These are phyloP conservation scores for Periophthalmus modestus DNA, from an alignment of 2,113 vertebrate species.

Conservation along the genomic window DNA sequence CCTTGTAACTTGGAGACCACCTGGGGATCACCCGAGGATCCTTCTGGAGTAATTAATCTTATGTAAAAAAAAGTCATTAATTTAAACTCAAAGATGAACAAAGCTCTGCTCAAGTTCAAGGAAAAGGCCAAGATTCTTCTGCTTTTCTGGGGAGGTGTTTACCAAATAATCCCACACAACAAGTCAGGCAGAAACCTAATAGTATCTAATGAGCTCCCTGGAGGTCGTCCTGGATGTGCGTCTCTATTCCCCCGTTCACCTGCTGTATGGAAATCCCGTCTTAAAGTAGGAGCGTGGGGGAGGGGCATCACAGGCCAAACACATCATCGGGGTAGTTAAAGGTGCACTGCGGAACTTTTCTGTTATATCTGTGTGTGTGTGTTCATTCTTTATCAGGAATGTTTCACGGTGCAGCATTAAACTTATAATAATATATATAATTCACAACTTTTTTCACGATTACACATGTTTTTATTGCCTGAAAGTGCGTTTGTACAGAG, in stretches of 20 bases:
- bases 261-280: conserved; percentile 79
- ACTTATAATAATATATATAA: too few relatives aligned
- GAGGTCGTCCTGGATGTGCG: conserved; percentile 79
- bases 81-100: conserved; percentile 58
- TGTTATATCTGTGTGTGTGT: neutral
- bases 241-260: conserved; percentile 83
- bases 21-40: conserved; percentile 43
- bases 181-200: conserved; percentile 84
- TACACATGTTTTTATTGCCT: too few relatives aligned
- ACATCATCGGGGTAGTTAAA: neutral
- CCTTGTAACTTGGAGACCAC: conserved; percentile 64
- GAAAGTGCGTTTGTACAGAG: too few relatives aligned
- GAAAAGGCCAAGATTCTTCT: conserved; percentile 75
- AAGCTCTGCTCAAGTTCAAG: conserved; percentile 67
- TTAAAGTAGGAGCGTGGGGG: conserved; percentile 51
- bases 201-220: conserved; percentile 83
- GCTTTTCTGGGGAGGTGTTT: conserved; percentile 78
- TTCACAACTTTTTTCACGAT: too few relatives aligned
- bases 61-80: conserved; percentile 35
- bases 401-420: too few relatives aligned
- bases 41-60: conserved; percentile 61
- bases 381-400: neutral
- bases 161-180: conserved; percentile 79
- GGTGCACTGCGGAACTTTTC: neutral
- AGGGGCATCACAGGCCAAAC: conserved; percentile 60